Evolutionary conservation across 1,140 invertebrate genomes (phyloP).

Genomic region (Pemphigus obesinymphae): DNA sequence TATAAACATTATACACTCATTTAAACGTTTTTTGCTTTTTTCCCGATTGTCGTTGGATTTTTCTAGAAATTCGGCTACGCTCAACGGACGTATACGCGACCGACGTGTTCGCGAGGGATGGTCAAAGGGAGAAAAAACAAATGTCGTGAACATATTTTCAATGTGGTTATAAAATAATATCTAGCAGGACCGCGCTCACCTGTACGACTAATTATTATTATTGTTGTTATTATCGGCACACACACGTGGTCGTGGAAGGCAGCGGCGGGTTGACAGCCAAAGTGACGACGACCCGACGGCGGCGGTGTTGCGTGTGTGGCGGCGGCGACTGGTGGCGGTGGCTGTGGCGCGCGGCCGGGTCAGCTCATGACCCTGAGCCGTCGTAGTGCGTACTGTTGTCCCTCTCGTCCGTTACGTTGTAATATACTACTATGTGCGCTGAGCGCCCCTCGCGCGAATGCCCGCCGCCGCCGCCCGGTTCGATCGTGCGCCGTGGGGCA

Average conservation of each 20-base stretch:
- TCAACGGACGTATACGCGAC: too few relatives aligned
- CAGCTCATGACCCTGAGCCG: conserved; percentile 33
- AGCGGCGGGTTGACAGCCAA: neutral
- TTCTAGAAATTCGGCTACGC: too few relatives aligned
- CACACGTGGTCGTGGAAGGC: neutral
- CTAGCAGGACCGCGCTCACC: neutral
- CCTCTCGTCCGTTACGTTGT: conserved; percentile 26
- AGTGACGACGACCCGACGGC: neutral
- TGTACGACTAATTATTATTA: neutral
- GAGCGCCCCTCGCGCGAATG: neutral
- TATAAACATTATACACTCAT: too few relatives aligned
- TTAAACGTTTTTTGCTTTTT: too few relatives aligned
- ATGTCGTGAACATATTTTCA: too few relatives aligned
- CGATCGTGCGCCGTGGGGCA: conserved; percentile 32
- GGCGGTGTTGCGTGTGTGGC: conserved; percentile 8
- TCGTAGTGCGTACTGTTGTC: conserved; percentile 31
- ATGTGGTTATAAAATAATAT: too few relatives aligned
- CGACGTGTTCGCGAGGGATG: too few relatives aligned
- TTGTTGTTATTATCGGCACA: neutral
- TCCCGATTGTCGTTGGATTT: too few relatives aligned
- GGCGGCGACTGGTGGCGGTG: neutral
- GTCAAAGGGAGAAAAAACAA: too few relatives aligned
- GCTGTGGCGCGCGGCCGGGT: conserved; percentile 27
- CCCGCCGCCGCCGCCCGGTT: conserved; percentile 29
- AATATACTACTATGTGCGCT: neutral